Evolutionary conservation across 2,797 vertebrate genomes (phyloP), one percentile per base, ranked within the genome.

Genomic region (Scarus forsteni): DNA sequence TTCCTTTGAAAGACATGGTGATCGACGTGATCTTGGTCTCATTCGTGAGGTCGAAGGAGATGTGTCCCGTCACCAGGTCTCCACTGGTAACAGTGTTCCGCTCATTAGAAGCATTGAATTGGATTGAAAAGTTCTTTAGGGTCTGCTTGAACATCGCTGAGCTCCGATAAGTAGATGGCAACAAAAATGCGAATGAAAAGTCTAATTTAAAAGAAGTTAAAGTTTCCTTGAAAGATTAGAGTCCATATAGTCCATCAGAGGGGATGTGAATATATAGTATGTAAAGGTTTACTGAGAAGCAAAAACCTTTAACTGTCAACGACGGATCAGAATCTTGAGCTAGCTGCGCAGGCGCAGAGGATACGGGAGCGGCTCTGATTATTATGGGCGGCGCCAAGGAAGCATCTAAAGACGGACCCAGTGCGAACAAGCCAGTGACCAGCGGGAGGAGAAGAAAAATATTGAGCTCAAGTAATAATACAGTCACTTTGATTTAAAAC

Each of bases 11-110:
- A 0, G 1, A 0, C 62, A 89, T 16, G 3, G 54, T 42, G 1
- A 92, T 75, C 0, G 70, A 52, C 0, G 18, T 64, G 36, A 92
- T 67, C 13, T 76, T 87, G 0, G 67, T 86, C 48, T 60, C 3
- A 66, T 89, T 87, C 0, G 65, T 61, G 9, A 91, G 63, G 0
- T 80, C 65, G 39, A 92, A 92, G 36, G 58, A 76, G 12, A 91
- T 5, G 0, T 85, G 44, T 27, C 92, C 89, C 0, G 59, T 61
- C 0, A 92, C 0, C 8, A 46, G 1, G 14, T 89, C 86, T 0
- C 86, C 89, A 0, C 73, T 44, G 36, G 71, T 76, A 19, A 84
- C 59, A 0, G 40, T 61, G 0, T 12, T 38, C 13, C 8, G 45
- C 35, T 36, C 70, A 5, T 85, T 81, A 3, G 48, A 6, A 0